phyloP scores from a whole-genome alignment of 2,797 vertebrate genomes.

The Xyrichtys novacula region DNA sequence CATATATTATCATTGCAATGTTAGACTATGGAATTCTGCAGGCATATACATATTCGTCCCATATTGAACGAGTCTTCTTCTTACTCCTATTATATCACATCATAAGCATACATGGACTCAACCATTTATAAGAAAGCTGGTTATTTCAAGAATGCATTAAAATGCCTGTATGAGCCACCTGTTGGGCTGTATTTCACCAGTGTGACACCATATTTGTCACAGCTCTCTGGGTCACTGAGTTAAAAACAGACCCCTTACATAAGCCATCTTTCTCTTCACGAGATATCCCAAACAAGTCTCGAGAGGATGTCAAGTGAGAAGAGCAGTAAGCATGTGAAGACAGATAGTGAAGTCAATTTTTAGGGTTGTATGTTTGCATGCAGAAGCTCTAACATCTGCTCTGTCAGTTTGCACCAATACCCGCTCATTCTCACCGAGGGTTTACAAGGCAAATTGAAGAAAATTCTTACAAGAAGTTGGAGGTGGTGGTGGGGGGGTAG shows the following conservation, averaged over 20 bases:
- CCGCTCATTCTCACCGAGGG: not conserved
- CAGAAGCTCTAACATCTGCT: constrained; percentile 9
- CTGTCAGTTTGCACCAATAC: not conserved
- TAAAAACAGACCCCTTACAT: constrained; percentile 20
- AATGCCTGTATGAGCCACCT: constrained; percentile 33
- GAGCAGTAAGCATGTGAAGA: not conserved
- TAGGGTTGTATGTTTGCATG: not conserved
- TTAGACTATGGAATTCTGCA: too few species aligned
- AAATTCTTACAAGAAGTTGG: constrained; percentile 16
- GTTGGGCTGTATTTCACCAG: constrained; percentile 34
- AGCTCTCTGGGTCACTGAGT: constrained; percentile 4
- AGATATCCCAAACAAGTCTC: constrained; percentile 15
- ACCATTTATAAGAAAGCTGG: constrained; percentile 30
- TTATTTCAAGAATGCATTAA: constrained; percentile 30
- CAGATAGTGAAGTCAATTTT: not conserved
- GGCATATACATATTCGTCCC: too few species aligned
- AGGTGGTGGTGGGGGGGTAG: constrained; percentile 5
- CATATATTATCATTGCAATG: too few species aligned
- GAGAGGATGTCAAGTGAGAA: not conserved
- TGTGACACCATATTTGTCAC: constrained; percentile 46
- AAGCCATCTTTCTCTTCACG: not conserved
- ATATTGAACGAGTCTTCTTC: too few species aligned
- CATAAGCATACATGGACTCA: constrained; percentile 26
- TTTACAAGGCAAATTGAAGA: constrained; percentile 3
- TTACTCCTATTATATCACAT: not conserved